phyloP scores from a whole-genome alignment of 2,797 vertebrate genomes.

The Halcyon smyrnensis region DNA sequence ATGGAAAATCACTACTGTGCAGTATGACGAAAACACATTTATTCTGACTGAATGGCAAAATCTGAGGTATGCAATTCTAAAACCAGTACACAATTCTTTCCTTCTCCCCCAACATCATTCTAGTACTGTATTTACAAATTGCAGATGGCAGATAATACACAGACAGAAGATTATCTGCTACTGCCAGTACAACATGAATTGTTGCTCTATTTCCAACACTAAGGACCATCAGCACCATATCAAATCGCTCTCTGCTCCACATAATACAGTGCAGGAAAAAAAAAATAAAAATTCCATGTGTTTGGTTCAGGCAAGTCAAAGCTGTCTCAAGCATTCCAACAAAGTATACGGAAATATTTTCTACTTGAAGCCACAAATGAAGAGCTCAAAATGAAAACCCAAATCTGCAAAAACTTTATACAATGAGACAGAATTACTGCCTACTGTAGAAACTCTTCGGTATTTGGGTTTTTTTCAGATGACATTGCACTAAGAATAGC shows the following conservation, averaged over 20 bases:
- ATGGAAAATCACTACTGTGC: background rate
- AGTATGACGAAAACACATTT: background rate
- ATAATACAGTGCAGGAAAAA: background rate
- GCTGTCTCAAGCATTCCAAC: background rate
- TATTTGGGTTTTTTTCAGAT: background rate
- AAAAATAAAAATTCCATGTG: background rate
- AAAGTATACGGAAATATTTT: background rate
- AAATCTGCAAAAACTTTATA: background rate
- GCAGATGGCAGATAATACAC: background rate
- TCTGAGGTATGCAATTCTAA: background rate
- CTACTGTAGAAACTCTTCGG: background rate
- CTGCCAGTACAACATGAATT: background rate
- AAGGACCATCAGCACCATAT: background rate
- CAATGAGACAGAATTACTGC: background rate
- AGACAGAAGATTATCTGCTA: background rate
- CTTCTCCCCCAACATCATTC: background rate
- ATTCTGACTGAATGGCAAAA: background rate
- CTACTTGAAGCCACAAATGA: background rate
- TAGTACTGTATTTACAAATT: slow-evolving; percentile 13
- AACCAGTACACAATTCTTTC: background rate
- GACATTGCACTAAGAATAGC: background rate
- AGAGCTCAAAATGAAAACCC: background rate
- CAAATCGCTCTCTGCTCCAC: background rate
- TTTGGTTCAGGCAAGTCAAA: background rate
- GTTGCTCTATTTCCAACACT: background rate